Conservation (phyloP, 2,888 invertebrate species). For the Phyto melanocephala region DNA sequence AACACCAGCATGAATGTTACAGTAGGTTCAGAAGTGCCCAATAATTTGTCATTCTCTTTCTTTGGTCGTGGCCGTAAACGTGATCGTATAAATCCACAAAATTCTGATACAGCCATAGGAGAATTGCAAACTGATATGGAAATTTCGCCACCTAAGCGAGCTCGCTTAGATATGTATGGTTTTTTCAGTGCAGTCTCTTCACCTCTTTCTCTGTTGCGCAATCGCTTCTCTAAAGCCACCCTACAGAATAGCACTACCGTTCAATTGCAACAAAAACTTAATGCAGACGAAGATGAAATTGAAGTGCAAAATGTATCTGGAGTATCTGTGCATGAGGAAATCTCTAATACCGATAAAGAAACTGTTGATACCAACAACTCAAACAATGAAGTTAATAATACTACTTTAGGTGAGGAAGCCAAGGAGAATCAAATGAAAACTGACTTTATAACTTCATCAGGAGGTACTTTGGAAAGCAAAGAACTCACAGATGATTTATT, state of each 20-base stretch:
- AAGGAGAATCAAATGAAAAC: slow-evolving; percentile 24
- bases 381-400: slow-evolving; percentile 65
- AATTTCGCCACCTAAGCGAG: slow-evolving; percentile 75
- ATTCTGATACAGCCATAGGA: slow-evolving; percentile 68
- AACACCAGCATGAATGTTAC: slow-evolving; percentile 77
- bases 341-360: slow-evolving; percentile 66
- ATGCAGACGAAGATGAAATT: slow-evolving; percentile 68
- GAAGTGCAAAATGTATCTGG: slow-evolving; percentile 76
- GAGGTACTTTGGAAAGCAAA: slow-evolving; percentile 44
- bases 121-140: slow-evolving; percentile 73
- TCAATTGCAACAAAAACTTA: slow-evolving; percentile 67
- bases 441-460: not conserved
- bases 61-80: slow-evolving; percentile 76
- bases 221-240: slow-evolving; percentile 73
- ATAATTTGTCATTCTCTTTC: slow-evolving; percentile 75
- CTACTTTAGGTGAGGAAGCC: slow-evolving; percentile 39
- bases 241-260: slow-evolving; percentile 73
- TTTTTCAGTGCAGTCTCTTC: slow-evolving; percentile 74
- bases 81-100: slow-evolving; percentile 72
- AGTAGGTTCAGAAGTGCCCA: slow-evolving; percentile 77
- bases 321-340: slow-evolving; percentile 71
- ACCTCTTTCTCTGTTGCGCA: slow-evolving; percentile 75
- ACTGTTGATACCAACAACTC: slow-evolving; percentile 52
- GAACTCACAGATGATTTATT: slow-evolving; percentile 24
- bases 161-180: slow-evolving; percentile 72